These are phyloP conservation scores for Coreius guichenoti DNA, from an alignment of 2,797 vertebrate genomes.

Conservation along the genomic window DNA sequence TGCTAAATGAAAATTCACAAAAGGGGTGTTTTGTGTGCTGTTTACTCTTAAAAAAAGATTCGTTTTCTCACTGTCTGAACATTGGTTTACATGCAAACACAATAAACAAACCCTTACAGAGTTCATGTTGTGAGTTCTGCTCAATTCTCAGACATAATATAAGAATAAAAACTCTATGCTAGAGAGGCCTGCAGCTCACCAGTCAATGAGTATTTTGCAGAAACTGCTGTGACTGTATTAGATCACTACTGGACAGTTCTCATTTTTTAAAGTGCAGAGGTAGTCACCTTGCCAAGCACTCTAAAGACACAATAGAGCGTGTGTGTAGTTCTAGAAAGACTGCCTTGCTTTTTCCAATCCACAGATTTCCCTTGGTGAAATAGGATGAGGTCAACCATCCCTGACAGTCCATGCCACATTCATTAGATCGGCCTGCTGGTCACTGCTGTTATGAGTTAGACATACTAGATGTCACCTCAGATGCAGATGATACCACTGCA, in stretches of 20 bases:
- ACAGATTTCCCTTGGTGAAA: constrained; percentile 39
- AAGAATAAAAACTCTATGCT: neutral
- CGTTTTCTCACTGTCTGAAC: constrained; percentile 53
- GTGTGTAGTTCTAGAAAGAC: constrained; percentile 34
- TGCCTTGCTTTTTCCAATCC: constrained; percentile 34
- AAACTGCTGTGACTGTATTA: neutral
- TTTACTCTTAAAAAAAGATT: constrained; percentile 14
- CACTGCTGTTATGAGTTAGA: constrained; percentile 57
- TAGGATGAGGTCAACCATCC: constrained; percentile 19
- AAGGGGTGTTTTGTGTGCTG: constrained; percentile 19
- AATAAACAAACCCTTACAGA: constrained; percentile 65
- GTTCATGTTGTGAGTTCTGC: constrained; percentile 58
- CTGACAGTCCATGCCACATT: constrained; percentile 1
- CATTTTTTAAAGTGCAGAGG: constrained; percentile 15
- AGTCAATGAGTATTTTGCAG: neutral
- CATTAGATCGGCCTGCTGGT: neutral
- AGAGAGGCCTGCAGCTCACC: neutral
- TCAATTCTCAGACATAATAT: constrained; percentile 18
- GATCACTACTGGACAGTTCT: constrained; percentile 20
- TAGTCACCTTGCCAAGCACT: constrained; percentile 39
- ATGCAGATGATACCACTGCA: constrained; percentile 41
- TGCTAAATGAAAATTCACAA: constrained; percentile 15
- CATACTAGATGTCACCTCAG: constrained; percentile 53
- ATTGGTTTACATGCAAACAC: constrained; percentile 56
- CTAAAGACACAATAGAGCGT: constrained; percentile 2